These are phyloP conservation scores for Sitophilus oryzae DNA, from an alignment of 1,140 invertebrate species.

Conservation along the genomic window DNA sequence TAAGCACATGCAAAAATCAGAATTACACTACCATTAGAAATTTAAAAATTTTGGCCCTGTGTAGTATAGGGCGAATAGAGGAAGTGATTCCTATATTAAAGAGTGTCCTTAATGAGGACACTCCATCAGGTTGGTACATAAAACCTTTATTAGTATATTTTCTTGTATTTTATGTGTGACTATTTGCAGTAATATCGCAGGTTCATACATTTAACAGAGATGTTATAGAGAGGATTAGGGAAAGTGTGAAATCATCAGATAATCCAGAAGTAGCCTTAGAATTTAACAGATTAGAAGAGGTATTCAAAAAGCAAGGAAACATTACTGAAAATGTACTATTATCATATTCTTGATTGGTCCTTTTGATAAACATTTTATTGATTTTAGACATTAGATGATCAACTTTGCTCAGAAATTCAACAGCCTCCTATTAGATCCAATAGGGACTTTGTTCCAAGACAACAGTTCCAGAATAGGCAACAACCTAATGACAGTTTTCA, in stretches of 20 bases:
- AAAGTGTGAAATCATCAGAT: constrained; percentile 37
- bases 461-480: neutral
- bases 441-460: neutral
- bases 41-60: constrained; percentile 52
- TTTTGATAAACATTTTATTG: constrained; percentile 8
- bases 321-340: constrained; percentile 40
- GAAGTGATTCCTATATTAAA: constrained; percentile 59
- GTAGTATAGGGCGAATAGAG: constrained; percentile 55
- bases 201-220: constrained; percentile 49
- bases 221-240: constrained; percentile 46
- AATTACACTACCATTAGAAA: constrained; percentile 63
- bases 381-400: constrained; percentile 40
- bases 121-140: constrained; percentile 32
- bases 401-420: constrained; percentile 42
- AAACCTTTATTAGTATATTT: neutral
- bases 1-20: constrained; percentile 47
- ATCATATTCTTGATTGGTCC: neutral
- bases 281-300: constrained; percentile 44
- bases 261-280: constrained; percentile 43
- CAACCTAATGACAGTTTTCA: neutral
- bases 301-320: constrained; percentile 43
- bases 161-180: neutral
- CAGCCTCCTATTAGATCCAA: constrained; percentile 16
- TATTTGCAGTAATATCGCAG: neutral
- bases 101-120: constrained; percentile 52